Conservation (phyloP, 2,797 vertebrate genomes). For the Sebastes minor region DNA sequence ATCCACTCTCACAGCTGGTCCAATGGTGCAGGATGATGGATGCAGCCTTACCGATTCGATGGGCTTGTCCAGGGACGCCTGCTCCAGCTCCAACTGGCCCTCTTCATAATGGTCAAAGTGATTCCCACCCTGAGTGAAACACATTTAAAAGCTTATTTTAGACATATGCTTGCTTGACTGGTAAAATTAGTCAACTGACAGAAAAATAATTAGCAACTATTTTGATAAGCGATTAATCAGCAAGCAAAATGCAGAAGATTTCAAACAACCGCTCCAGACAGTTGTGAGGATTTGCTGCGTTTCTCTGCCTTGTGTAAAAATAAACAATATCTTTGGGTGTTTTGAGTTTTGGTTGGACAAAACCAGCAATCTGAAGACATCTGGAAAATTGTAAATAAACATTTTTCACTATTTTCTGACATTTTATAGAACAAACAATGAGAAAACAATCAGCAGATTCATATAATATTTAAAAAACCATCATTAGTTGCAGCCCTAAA, state of each 20-base stretch:
- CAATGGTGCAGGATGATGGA: slow-evolving; percentile 71
- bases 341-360: neutral
- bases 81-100: slow-evolving; percentile 98
- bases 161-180: neutral
- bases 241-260: neutral
- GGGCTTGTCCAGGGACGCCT: slow-evolving; percentile 98
- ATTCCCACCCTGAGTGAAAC: slow-evolving; percentile 91
- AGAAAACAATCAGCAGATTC: neutral
- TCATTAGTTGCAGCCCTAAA: neutral
- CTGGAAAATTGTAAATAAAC: neutral
- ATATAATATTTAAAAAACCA: neutral
- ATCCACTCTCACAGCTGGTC: slow-evolving; percentile 81
- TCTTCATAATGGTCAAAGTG: slow-evolving; percentile 99
- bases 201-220: neutral
- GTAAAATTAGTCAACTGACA: neutral
- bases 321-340: neutral
- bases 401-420: neutral
- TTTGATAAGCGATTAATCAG: neutral
- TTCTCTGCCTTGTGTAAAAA: neutral
- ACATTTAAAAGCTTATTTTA: slow-evolving; percentile 8
- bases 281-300: neutral
- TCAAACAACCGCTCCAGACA: neutral
- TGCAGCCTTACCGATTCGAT: slow-evolving; percentile 98
- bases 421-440: neutral
- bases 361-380: neutral